Conservation (phyloP, 2,113 vertebrate species). For the Phainopepla nitens region DNA sequence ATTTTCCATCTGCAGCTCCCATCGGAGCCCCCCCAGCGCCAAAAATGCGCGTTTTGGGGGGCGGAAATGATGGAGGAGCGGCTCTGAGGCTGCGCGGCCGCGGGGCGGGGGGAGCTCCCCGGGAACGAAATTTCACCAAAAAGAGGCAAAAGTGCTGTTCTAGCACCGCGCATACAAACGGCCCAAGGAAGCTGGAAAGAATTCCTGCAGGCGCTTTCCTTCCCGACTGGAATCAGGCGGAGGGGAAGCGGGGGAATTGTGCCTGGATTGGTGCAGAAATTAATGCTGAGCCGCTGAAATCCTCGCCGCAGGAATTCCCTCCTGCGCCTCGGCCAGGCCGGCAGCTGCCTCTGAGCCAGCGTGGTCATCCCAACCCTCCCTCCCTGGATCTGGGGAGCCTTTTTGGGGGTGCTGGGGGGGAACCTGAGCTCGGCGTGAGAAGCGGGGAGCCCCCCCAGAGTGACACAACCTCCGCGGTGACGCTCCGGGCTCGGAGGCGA, state of each 20-base stretch:
- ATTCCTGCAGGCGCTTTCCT: not conserved
- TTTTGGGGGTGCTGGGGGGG: rapidly evolving
- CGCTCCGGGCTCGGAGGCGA: not conserved
- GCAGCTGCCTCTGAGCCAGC: not conserved
- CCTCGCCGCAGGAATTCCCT: slow-evolving; percentile 23
- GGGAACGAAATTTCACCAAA: not conserved
- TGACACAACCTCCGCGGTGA: not conserved
- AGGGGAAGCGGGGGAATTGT: rapidly evolving
- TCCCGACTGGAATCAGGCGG: not conserved
- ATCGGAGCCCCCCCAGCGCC: not conserved
- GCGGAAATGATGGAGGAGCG: not conserved
- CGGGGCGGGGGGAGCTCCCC: not conserved
- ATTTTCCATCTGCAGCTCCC: not conserved
- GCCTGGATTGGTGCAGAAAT: not conserved
- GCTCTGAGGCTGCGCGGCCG: not conserved
- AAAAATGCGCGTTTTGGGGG: not conserved
- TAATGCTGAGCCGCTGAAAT: not conserved
- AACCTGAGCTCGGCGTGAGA: not conserved
- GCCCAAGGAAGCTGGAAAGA: not conserved
- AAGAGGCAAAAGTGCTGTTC: not conserved
- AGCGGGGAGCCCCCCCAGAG: not conserved
- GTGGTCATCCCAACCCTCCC: not conserved
- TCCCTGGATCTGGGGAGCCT: not conserved
- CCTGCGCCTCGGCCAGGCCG: not conserved
- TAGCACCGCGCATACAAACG: not conserved